Evolutionary conservation across 2,797 vertebrate genomes (phyloP).

Genomic region (Bradypodion pumilum): DNA sequence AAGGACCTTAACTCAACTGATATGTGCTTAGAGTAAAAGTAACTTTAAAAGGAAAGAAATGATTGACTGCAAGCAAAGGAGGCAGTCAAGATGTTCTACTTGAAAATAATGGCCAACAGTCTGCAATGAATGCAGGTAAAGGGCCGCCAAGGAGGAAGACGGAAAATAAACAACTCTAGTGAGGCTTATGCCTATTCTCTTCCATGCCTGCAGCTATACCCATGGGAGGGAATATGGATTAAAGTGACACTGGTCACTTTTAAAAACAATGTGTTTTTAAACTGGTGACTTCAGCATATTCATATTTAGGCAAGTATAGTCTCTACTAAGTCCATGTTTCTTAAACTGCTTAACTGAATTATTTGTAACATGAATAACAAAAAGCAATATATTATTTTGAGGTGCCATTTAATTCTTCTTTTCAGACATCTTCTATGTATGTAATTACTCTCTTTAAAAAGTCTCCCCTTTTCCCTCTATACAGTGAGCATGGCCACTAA

Average conservation of each 20-base stretch:
- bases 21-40: not conserved
- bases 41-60: not conserved
- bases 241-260: slow-evolving; percentile 19
- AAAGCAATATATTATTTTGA: slow-evolving; percentile 50
- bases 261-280: slow-evolving; percentile 33
- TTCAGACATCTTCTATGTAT: slow-evolving; percentile 57
- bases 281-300: slow-evolving; percentile 32
- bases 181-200: not conserved
- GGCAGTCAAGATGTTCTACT: not conserved
- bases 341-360: slow-evolving; percentile 39
- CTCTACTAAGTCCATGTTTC: slow-evolving; percentile 17
- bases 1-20: no score
- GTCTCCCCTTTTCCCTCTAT: slow-evolving; percentile 92
- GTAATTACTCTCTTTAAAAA: slow-evolving; percentile 68
- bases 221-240: not conserved
- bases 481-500: slow-evolving; percentile 99
- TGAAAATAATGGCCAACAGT: not conserved
- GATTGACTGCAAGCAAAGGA: not conserved
- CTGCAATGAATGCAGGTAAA: not conserved
- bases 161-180: not conserved
- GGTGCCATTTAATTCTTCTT: slow-evolving; percentile 62
- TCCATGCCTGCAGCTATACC: not conserved
- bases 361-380: slow-evolving; percentile 36
- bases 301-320: slow-evolving; percentile 38
- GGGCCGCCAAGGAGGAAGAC: not conserved